Percentiles rank a stretch among this genome's conserved stretches.
phyloP scores from a whole-genome alignment of 2,113 vertebrate species.

The Haemorhous mexicanus region DNA sequence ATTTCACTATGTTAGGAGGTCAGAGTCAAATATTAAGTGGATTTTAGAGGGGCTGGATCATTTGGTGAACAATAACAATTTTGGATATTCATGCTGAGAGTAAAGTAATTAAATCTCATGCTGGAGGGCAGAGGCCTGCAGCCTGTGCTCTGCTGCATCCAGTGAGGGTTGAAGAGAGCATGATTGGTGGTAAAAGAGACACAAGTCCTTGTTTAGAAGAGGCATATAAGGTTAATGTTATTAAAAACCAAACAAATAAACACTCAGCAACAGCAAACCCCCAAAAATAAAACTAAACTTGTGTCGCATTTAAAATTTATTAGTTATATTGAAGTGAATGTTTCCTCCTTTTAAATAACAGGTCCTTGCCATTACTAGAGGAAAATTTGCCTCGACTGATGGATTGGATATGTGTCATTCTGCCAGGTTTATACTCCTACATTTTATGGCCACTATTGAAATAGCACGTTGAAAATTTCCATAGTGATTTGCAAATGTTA shows the following conservation, averaged over 20 bases:
- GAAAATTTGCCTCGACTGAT: not conserved
- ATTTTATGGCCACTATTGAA: conserved; percentile 3
- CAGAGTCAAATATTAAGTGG: not conserved
- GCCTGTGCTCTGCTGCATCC: not conserved
- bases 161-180: not conserved
- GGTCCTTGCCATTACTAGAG: not conserved
- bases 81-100: conserved; percentile 29
- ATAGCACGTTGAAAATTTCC: conserved; percentile 3
- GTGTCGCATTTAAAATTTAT: not conserved
- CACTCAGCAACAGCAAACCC: not conserved
- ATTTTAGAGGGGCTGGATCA: not conserved
- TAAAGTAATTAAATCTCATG: conserved; percentile 23
- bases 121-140: not conserved
- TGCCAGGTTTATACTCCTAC: not conserved
- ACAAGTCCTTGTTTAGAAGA: not conserved
- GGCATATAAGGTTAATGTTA: not conserved
- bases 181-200: not conserved
- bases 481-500: conserved; percentile 36
- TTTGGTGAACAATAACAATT: conserved; percentile 23
- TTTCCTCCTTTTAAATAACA: not conserved
- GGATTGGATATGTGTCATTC: not conserved
- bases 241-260: not conserved
- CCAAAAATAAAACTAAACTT: not conserved
- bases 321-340: not conserved
- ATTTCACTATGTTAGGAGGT: not conserved